Percentiles rank a stretch among this genome's conserved stretches.
phyloP scores from a whole-genome alignment of 2,888 invertebrate genomes.

The Abscondita cerata region DNA sequence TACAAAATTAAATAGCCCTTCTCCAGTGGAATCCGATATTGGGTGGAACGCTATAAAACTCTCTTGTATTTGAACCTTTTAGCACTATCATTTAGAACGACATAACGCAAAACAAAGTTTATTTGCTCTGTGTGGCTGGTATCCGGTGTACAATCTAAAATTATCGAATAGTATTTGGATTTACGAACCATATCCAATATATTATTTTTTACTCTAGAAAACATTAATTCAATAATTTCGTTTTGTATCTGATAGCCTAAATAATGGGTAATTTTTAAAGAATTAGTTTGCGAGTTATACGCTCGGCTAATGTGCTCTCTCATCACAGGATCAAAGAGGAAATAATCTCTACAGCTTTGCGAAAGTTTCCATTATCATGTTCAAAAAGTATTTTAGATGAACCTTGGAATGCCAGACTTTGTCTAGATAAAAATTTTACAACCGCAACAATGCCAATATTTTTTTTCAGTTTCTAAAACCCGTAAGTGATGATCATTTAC shows the following conservation, averaged over 20 bases:
- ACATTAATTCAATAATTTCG: slow-evolving; percentile 27
- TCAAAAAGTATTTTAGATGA: slow-evolving; percentile 25
- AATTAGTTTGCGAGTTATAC: too few species aligned
- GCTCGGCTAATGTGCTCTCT: too few species aligned
- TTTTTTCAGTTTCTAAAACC: slow-evolving; percentile 23
- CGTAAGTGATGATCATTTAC: slow-evolving; percentile 28
- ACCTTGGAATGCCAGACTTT: slow-evolving; percentile 35
- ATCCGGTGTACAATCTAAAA: too few species aligned
- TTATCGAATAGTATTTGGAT: too few species aligned
- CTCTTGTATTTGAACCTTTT: background rate
- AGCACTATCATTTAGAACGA: too few species aligned
- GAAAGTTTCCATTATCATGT: slow-evolving; percentile 36
- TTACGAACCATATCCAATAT: too few species aligned
- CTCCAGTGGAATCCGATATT: background rate
- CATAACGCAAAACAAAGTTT: too few species aligned
- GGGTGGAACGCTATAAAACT: too few species aligned
- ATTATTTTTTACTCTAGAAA: too few species aligned
- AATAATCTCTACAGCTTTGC: slow-evolving; percentile 32
- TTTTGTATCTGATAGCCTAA: too few species aligned
- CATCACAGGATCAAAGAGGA: slow-evolving; percentile 19
- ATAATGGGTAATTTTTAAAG: too few species aligned
- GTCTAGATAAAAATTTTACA: slow-evolving; percentile 31
- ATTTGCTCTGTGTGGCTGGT: too few species aligned
- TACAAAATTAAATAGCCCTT: background rate
- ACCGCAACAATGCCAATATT: slow-evolving; percentile 30